Evolutionary conservation across 2,113 vertebrate genomes (phyloP), one percentile per base, ranked within the genome.

Genomic region (Antennarius striatus): DNA sequence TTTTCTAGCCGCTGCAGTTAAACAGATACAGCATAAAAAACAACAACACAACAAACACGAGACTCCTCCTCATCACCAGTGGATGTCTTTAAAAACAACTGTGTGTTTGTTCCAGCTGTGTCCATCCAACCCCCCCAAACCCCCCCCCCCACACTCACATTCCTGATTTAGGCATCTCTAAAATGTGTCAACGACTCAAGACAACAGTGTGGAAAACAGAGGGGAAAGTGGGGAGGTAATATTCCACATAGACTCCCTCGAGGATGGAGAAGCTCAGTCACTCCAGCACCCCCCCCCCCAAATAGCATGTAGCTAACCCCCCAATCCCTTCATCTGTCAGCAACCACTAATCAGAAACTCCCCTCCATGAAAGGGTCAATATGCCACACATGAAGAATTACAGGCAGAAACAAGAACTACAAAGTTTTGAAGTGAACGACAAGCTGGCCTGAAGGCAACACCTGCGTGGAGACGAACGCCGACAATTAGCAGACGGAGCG

Each of bases 61-160:
- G 6, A 28, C 61, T 63, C 62, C 32, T 42, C 28, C 16, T 54
- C 10, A 12, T 16, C n/a, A 17, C 13, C 11, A 48, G 3, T 5
- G 10, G 52, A 40, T 10, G 39, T 40, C 39, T 40, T 40, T 40
- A 40, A 40, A 56, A 54, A 43, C 36, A 76, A 63, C 61, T 4
- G 46, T 10, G 42, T 77, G 80, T 89, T 88, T 88, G 82, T 70
- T 50, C 39, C 82, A 84, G 86, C 86, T 88, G 84, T 83, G 79
- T 74, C 15, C 15, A 15, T 70, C 71, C 67, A 66, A 53, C 39
- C 51, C 7, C 61, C 16, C 15, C n/a, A 28, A 56, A 11, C 4
- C 51, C 4, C 14, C 53, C 12, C 46, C 50, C 76, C 46, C 43
- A 57, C 67, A 32, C 43, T 13, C 45, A 53, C 77, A 84, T 76